Base-by-base conservation (phyloP, 2,888 invertebrate genomes). In the Luperina nickerlii region DNA sequence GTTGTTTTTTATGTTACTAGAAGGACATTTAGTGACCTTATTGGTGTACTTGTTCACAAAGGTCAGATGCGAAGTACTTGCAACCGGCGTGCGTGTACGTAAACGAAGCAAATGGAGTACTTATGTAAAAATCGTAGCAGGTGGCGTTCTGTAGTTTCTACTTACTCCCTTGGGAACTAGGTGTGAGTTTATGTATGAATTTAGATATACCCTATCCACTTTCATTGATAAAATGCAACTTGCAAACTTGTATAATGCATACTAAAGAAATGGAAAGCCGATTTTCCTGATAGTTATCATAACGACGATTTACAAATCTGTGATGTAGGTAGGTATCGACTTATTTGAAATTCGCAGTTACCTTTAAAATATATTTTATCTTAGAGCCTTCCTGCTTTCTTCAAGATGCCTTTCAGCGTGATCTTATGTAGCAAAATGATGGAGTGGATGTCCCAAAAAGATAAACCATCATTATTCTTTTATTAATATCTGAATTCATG, bases 401-500 rank as follows among this genome's bases (percentile, higher is more conserved):
- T 48, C 18, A 38, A 51, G 11, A 60, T 70, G 15, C 6, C 6
- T 38, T 60, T 38, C 27, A 71, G 48, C 57, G 15, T 24, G 27
- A 0, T 54, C 5, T 15, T 32, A 18, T 78, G 45, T 15, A n/a
- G 3, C 1, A 32, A 79, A 74, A 32, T 48, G 7, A 48, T 72
- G 8, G 32, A 54, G 11, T 8, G 20, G 27, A 8, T n/a, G 72
- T 48, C 27, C 18, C 60, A 20, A 68, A 76, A 70, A 60, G 2
- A 68, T 66, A 27, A 48, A 62, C 66, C 57, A 78, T 68, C 9
- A 48, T 82, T 67, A 75, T 76, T 78, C n/a, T 54, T 63, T 76
- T 67, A 62, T 78, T 77, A 74, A 85, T 76, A 70, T 74, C 38
- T 68, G 72, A 84, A 83, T 84, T 72, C 73, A 72, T 74, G 42